Percentiles rank a stretch among this genome's conserved stretches.
Evolutionary conservation across 2,888 invertebrate genomes (phyloP).

Genomic region (Chromoteleia sp.): DNA sequence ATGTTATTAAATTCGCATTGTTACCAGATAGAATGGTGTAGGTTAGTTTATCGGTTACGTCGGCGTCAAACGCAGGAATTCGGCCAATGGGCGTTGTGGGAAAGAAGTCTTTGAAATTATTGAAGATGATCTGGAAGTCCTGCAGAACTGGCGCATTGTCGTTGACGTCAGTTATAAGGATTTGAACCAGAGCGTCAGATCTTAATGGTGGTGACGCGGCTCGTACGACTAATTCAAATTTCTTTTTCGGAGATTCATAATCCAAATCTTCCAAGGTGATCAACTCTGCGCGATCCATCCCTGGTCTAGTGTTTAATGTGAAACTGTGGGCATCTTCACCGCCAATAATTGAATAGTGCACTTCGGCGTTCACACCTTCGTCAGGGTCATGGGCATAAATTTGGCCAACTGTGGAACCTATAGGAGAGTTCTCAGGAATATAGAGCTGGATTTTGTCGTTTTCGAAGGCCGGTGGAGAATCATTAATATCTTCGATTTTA

Average conservation of each 20-base stretch:
- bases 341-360: conserved; percentile 97
- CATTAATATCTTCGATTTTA: conserved; percentile 94
- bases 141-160: conserved; percentile 97
- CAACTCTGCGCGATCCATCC: conserved; percentile 94
- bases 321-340: conserved; percentile 96
- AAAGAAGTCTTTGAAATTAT: conserved; percentile 97
- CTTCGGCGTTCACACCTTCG: conserved; percentile 95
- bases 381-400: conserved; percentile 96
- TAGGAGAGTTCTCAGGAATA: conserved; percentile 97
- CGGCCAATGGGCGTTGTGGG: conserved; percentile 96
- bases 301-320: conserved; percentile 91
- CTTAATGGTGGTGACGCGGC: conserved; percentile 96
- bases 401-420: conserved; percentile 96
- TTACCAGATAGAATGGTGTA: conserved; percentile 96
- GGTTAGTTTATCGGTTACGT: conserved; percentile 94
- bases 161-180: conserved; percentile 96
- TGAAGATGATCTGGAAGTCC: conserved; percentile 97
- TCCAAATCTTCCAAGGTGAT: conserved; percentile 96
- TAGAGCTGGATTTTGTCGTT: conserved; percentile 95
- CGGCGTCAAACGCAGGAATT: conserved; percentile 97
- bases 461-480: conserved; percentile 95
- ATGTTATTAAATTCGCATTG: conserved; percentile 94
- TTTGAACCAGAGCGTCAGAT: conserved; percentile 94
- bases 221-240: conserved; percentile 94
- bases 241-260: conserved; percentile 97